Conservation (phyloP, 2,888 invertebrate species). For the Hesperia comma region DNA sequence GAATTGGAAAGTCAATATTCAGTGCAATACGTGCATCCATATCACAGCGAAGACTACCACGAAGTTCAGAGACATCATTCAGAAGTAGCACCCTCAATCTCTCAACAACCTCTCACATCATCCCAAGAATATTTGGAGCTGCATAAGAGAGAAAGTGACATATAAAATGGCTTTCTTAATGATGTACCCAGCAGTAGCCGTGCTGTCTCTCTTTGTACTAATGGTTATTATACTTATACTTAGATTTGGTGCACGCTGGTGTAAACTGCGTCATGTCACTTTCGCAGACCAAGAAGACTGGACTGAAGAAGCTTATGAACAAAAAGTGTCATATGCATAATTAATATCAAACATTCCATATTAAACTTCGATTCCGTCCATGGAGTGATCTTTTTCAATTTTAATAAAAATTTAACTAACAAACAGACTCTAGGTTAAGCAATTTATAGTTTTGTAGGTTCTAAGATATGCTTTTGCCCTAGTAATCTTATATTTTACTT, state of each 20-base stretch:
- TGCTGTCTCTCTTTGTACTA: slow-evolving; percentile 88
- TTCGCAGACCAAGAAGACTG: slow-evolving; percentile 86
- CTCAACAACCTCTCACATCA: slow-evolving; percentile 71
- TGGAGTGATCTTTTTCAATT: slow-evolving; percentile 16
- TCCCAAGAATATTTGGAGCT: slow-evolving; percentile 85
- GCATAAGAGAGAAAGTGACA: slow-evolving; percentile 92
- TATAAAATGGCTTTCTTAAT: slow-evolving; percentile 90
- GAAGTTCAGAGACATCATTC: slow-evolving; percentile 54
- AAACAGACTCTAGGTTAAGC: not conserved
- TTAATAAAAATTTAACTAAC: not conserved
- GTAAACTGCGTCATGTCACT: slow-evolving; percentile 87
- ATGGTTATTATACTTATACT: slow-evolving; percentile 90
- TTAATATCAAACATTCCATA: not conserved
- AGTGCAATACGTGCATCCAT: slow-evolving; percentile 63
- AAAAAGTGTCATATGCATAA: slow-evolving; percentile 85
- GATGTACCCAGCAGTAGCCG: slow-evolving; percentile 90
- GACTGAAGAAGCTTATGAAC: slow-evolving; percentile 86
- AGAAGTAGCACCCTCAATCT: slow-evolving; percentile 63
- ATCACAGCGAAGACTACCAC: slow-evolving; percentile 59
- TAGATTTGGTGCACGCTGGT: slow-evolving; percentile 89
- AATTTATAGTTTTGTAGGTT: not conserved
- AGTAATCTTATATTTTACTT: too few relatives aligned
- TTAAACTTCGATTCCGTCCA: slow-evolving; percentile 18
- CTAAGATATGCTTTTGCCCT: too few relatives aligned
- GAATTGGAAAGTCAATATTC: slow-evolving; percentile 85